phyloP scores from a whole-genome alignment of 2,113 vertebrate genomes.

The Crypturellus undulatus region DNA sequence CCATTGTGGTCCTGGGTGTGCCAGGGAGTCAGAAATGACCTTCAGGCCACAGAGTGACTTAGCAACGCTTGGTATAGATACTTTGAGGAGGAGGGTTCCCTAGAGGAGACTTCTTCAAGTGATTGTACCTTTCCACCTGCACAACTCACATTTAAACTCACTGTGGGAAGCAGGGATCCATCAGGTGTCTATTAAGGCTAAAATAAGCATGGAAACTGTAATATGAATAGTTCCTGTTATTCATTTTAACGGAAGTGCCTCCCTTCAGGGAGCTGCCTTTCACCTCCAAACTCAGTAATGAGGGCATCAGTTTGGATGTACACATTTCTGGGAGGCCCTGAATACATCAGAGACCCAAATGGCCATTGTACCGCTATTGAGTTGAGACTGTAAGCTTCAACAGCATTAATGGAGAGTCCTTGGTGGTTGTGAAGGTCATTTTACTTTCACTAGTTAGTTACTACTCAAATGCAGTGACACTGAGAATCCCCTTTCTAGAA shows the following conservation, averaged over 20 bases:
- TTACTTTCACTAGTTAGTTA: not conserved
- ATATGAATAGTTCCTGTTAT: not conserved
- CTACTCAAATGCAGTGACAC: not conserved
- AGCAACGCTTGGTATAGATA: not conserved
- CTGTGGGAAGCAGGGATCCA: not conserved
- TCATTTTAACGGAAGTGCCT: not conserved
- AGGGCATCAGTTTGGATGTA: not conserved
- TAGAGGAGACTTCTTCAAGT: not conserved
- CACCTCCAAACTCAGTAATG: not conserved
- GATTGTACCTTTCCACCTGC: not conserved
- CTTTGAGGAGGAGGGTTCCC: not conserved
- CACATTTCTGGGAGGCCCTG: not conserved
- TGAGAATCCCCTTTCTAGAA: not conserved
- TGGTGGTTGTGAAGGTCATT: not conserved
- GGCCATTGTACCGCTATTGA: not conserved
- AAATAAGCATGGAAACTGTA: not conserved
- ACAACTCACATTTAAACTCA: not conserved
- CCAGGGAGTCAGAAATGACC: not conserved
- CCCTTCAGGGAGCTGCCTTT: not conserved
- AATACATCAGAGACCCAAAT: not conserved
- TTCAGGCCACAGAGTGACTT: not conserved
- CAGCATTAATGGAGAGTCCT: not conserved
- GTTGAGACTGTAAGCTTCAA: not conserved
- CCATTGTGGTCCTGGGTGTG: not conserved
- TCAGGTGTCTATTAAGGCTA: not conserved